Percentiles rank a stretch among this genome's conserved stretches.
Conservation (phyloP, 2,797 vertebrate genomes). For the Hypotaenidia okinawae region DNA sequence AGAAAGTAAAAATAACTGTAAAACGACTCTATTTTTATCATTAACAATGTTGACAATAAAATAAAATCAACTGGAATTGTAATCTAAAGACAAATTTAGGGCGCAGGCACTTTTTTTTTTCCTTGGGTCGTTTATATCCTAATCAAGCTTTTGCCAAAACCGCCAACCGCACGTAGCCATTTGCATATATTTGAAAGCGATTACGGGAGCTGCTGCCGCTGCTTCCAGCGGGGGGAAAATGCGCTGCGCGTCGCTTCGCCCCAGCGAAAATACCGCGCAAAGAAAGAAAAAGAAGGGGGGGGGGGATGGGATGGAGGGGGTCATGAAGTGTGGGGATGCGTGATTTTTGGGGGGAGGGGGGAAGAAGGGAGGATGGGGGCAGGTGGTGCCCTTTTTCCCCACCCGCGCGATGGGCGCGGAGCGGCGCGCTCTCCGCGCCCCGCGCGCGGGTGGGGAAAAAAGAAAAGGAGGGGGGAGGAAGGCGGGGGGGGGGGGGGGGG, state of each 20-base stretch:
- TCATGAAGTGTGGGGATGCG: neutral
- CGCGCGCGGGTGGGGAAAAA: neutral
- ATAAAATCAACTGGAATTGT: slow-evolving; percentile 87
- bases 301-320: neutral
- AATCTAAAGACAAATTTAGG: slow-evolving; percentile 85
- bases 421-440: neutral
- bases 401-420: neutral
- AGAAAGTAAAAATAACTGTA: slow-evolving; percentile 89
- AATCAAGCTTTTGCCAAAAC: slow-evolving; percentile 88
- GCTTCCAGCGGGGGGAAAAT: slow-evolving; percentile 83
- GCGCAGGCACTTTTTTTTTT: slow-evolving; percentile 75
- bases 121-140: slow-evolving; percentile 85
- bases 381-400: neutral
- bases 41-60: slow-evolving; percentile 89
- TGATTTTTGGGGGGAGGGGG: neutral
- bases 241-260: slow-evolving; percentile 83
- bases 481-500: neutral
- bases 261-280: slow-evolving; percentile 48
- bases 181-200: slow-evolving; percentile 92
- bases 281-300: too few relatives aligned
- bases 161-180: slow-evolving; percentile 88
- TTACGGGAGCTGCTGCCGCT: slow-evolving; percentile 81
- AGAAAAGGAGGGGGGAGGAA: too few relatives aligned
- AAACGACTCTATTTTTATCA: slow-evolving; percentile 87
- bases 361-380: neutral